Evolutionary conservation across 2,888 invertebrate species (phyloP), one percentile per base, ranked within the genome.

Genomic region (Pogonocherus hispidulus): DNA sequence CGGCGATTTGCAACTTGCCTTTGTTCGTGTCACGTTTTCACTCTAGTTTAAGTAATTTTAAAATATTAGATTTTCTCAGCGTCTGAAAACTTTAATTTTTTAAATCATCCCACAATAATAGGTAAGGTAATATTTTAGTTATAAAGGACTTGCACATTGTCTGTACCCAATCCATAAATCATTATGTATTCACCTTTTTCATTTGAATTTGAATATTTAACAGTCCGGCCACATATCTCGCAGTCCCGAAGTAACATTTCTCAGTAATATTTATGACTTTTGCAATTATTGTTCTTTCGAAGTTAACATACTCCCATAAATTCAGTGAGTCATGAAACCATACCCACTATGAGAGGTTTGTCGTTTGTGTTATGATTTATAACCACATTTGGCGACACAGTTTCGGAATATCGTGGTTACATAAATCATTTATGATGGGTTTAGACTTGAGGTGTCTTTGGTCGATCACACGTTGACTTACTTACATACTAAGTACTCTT

Each of bases 341-440:
- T 44, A 44, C 23, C 22, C 23, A 22, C 8, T 51, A 41, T 27
- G 27, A 16, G 27, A 41, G 57, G 23, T 46, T 41, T 57, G 57
- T 57, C 57, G 35, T 57, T 57, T 57, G 20, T 5, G 37, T 16
- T 57, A 57, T 57, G 57, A 57, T 57, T 57, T 57, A 57, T 57
- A 23, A 2, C 46, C 23, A 8, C 44, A 22, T 37, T 55, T 22
- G 55, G 55, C 55, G 55, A 55, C 55, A 55, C 55, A 57, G 44
- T 22, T 57, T 22, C 16, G 27, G 23, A 22, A 46, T 46, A 27
- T 32, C 32, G 32, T 11, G 1, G 32, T 8, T 32, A 11, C 32
- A 32, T 32, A 32, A 32, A 32, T 32, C 32, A 32, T 32, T 11
- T 11, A 2, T 32, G 11, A 32, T 32, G 32, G 32, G 32, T 32